Conservation (phyloP, 2,797 vertebrate genomes). For the Pipistrellus pygmaeus region DNA sequence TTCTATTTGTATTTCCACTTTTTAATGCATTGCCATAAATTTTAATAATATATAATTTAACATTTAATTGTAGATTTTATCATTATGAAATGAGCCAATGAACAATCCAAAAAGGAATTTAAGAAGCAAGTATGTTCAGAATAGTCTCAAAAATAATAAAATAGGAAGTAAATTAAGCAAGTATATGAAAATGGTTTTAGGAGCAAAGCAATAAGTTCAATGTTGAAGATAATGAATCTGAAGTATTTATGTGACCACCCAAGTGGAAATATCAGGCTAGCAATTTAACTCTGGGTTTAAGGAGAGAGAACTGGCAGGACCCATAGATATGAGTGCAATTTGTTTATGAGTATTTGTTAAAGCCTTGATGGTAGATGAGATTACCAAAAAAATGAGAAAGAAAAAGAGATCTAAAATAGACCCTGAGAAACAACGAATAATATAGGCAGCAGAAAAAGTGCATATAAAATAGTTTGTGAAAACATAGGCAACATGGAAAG, state of each 20-base stretch:
- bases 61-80: neutral
- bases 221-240: neutral
- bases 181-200: neutral
- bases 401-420: neutral
- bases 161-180: neutral
- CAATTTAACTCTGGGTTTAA: neutral
- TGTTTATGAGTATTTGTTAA: neutral
- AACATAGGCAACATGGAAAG: neutral
- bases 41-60: neutral
- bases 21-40: neutral
- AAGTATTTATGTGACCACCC: neutral
- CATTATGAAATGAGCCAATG: neutral
- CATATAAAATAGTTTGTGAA: neutral
- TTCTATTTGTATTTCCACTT: neutral
- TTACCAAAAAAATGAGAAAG: neutral
- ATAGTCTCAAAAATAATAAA: constrained; percentile 8
- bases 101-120: neutral
- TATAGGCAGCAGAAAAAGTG: neutral
- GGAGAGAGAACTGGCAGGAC: neutral
- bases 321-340: neutral
- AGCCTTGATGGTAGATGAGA: neutral
- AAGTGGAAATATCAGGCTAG: neutral
- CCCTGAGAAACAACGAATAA: no score
- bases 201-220: neutral
- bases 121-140: neutral